These are phyloP conservation scores for Acrobasis consociella DNA, from an alignment of 2,888 invertebrate species.

Conservation along the genomic window DNA sequence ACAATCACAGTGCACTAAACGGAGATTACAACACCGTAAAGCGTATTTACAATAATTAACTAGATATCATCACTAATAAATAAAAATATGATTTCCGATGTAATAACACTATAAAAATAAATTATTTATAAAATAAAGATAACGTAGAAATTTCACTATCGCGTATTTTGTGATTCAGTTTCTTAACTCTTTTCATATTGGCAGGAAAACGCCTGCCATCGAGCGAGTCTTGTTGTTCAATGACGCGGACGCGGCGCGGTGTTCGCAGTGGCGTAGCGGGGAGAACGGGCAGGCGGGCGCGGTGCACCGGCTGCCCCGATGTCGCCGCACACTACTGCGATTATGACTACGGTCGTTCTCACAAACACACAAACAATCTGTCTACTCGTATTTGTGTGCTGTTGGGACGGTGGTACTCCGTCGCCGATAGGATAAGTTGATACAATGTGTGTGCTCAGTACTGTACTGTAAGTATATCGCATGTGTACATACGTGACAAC, in stretches of 20 bases:
- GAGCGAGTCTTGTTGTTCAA: conserved; percentile 82
- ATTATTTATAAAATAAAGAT: conserved; percentile 73
- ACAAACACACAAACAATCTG: conserved; percentile 65
- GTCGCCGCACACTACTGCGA: conserved; percentile 67
- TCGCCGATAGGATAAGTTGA: conserved; percentile 52
- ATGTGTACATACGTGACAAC: conserved; percentile 58
- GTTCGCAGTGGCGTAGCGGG: conserved; percentile 79
- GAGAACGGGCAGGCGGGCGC: conserved; percentile 64
- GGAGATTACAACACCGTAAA: conserved; percentile 65
- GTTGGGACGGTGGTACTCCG: conserved; percentile 49
- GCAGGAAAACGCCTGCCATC: conserved; percentile 80
- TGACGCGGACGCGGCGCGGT: conserved; percentile 78
- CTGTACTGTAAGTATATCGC: conserved; percentile 52
- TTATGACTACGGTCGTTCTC: conserved; percentile 55
- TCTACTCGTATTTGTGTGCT: conserved; percentile 75
- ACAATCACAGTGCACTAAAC: conserved; percentile 77
- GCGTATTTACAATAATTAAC: conserved; percentile 75
- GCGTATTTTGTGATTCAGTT: conserved; percentile 76
- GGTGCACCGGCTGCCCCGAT: conserved; percentile 81
- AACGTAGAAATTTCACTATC: conserved; percentile 79
- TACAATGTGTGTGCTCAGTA: conserved; percentile 58
- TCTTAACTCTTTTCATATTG: conserved; percentile 79
- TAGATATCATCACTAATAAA: conserved; percentile 76
- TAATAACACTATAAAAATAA: conserved; percentile 80
- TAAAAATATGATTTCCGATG: conserved; percentile 72